Evolutionary conservation across 2,797 vertebrate species (phyloP).

Genomic region (Austrolebias charrua): DNA sequence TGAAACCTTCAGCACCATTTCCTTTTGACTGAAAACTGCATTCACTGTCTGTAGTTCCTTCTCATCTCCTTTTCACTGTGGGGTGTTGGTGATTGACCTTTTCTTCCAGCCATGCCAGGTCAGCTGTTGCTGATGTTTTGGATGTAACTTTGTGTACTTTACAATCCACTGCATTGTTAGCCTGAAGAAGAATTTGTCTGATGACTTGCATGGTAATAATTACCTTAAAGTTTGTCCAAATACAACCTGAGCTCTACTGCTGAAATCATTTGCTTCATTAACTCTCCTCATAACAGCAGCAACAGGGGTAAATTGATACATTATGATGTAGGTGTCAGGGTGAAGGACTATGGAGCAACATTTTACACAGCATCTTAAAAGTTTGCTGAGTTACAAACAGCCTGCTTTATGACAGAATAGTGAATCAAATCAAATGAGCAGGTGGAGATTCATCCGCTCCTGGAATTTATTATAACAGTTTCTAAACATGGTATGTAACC

Average conservation of each 20-base stretch:
- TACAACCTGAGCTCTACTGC: constrained; percentile 9
- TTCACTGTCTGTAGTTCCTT: constrained; percentile 23
- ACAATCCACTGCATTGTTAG: neutral
- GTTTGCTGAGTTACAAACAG: neutral
- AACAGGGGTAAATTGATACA: neutral
- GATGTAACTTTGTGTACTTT: neutral
- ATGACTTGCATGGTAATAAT: constrained; percentile 25
- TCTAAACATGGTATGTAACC: too few relatives aligned
- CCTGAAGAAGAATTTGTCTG: constrained; percentile 5
- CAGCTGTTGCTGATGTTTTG: constrained; percentile 17
- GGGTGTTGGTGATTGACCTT: constrained; percentile 52
- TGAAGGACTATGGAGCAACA: neutral
- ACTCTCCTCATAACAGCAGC: constrained; percentile 21
- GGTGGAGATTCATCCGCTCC: too few relatives aligned
- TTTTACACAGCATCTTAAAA: neutral
- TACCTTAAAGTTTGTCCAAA: constrained; percentile 23
- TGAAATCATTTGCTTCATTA: constrained; percentile 46
- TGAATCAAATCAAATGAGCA: too few relatives aligned
- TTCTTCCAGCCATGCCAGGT: constrained; percentile 26
- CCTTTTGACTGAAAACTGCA: constrained; percentile 47
- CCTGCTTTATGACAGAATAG: neutral
- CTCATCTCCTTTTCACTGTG: constrained; percentile 12
- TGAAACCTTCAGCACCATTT: constrained; percentile 45
- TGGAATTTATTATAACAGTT: too few relatives aligned
- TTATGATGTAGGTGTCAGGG: neutral